Evolutionary conservation across 2,888 invertebrate genomes (phyloP).

Genomic region (Oscheius onirici): DNA sequence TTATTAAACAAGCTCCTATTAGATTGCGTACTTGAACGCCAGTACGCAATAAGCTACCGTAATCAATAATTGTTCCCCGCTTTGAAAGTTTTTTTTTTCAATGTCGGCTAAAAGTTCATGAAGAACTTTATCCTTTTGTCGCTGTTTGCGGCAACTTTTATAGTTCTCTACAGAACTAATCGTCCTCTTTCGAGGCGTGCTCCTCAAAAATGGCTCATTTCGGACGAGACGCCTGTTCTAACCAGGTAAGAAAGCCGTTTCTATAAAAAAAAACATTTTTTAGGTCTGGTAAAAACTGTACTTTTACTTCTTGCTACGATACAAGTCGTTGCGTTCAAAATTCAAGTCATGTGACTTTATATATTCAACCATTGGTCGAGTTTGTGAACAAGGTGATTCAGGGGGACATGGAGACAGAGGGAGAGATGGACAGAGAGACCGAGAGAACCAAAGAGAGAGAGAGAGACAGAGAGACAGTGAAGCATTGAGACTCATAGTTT

Average conservation of each 20-base stretch:
- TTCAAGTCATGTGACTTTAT: constrained; percentile 13
- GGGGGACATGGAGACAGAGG: not conserved
- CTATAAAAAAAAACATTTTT: not conserved
- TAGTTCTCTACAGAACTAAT: not conserved
- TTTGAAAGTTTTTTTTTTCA: no score
- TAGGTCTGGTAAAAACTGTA: constrained; percentile 21
- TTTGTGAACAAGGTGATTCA: constrained; percentile 13
- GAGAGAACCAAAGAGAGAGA: no score
- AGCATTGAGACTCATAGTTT: not conserved
- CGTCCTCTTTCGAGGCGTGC: not conserved
- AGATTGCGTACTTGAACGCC: no score
- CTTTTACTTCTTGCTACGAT: constrained; percentile 26
- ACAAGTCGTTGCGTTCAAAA: constrained; percentile 21
- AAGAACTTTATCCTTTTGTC: not conserved
- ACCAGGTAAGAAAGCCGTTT: not conserved
- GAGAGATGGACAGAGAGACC: no score
- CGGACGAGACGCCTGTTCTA: not conserved
- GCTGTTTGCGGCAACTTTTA: not conserved
- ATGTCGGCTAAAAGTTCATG: not conserved
- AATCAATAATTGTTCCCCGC: no score
- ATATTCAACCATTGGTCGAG: constrained; percentile 20
- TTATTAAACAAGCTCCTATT: no score
- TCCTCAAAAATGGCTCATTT: not conserved
- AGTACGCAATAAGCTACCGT: no score
- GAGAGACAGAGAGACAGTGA: not conserved